Evolutionary conservation across 2,797 vertebrate species (phyloP), one percentile per base, ranked within the genome.

Genomic region (Gymnocypris eckloni): DNA sequence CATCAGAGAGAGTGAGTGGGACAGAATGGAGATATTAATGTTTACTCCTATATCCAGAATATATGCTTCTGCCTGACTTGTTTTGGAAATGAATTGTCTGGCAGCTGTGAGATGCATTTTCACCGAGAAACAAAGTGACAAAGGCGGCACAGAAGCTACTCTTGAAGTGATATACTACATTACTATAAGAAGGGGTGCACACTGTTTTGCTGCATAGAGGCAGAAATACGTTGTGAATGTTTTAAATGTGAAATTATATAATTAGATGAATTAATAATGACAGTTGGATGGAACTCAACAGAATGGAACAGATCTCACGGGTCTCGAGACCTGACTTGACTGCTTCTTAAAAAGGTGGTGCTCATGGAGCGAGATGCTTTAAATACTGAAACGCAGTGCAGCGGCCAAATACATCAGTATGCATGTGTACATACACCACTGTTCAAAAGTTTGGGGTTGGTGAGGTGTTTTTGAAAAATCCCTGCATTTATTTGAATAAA

Each of bases 1-100:
- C 92, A 93, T 93, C 90, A 85, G 28, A 43, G 41, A 9, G 41
- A 75, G 54, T 2, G 43, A 84, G 83, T 50, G 71, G 56, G 70
- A 22, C 20, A 13, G 28, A 43, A 87, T 56, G 67, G 70, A 78
- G 79, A 83, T 67, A 66, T 83, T 67, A 83, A 66, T 66, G 59
- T 50, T 75, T 41, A 66, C 43, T 75, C 6, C 6, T 48, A 5
- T 50, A 66, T 83, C 20, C 5, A 52, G 28, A 76, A 39, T 82
- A 22, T 70, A 33, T 56, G n/a, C 18, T 25, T 72, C 52, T 73
- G 41, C 41, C 20, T 67, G 12, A n/a, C 59, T 83, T 67, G 59
- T 66, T 83, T 75, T 39, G 20, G 18, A 54, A 81, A 81, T 70
- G 0, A 69, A 61, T 61, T 61, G 39, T 73, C 37, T 54, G 61